phyloP scores from a whole-genome alignment of 1,140 invertebrate genomes.

The Acromyrmex charruanus region DNA sequence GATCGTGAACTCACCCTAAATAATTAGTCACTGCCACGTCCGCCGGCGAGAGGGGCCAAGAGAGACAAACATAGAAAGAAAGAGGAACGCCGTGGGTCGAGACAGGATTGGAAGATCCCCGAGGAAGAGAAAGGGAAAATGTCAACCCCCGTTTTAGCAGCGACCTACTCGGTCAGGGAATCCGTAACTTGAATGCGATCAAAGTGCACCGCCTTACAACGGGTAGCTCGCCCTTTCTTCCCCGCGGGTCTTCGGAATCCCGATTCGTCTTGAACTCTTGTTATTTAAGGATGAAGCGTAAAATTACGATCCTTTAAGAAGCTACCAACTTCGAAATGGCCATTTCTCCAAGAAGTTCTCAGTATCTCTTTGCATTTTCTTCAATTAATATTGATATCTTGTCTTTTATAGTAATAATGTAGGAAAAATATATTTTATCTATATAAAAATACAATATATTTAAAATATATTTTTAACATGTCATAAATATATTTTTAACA shows the following conservation, averaged over 20 bases:
- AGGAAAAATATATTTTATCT: background rate
- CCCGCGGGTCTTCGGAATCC: constrained; percentile 36
- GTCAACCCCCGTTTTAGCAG: constrained; percentile 69
- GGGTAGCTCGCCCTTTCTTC: constrained; percentile 29
- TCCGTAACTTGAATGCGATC: constrained; percentile 63
- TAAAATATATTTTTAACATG: too few species aligned
- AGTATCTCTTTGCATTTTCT: background rate
- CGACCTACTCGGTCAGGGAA: constrained; percentile 62
- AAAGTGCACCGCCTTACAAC: constrained; percentile 62
- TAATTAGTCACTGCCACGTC: constrained; percentile 86
- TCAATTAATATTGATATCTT: background rate
- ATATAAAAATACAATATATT: background rate
- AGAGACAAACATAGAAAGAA: constrained; percentile 60
- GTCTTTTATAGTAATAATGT: background rate
- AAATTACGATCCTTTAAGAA: constrained; percentile 37
- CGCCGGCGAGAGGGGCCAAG: constrained; percentile 63
- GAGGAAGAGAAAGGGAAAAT: constrained; percentile 49
- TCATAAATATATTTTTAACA: too few species aligned
- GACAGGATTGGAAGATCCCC: constrained; percentile 20
- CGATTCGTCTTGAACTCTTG: constrained; percentile 30
- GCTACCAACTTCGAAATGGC: background rate
- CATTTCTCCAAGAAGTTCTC: constrained; percentile 12
- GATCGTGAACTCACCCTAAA: constrained; percentile 80
- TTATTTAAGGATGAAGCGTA: constrained; percentile 60
- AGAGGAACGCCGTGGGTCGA: constrained; percentile 37